A percentile compares a stretch with the other conserved stretches of the same genome.
Conservation (phyloP, 2,797 vertebrate genomes). For the Pangasius sanitwongsei region DNA sequence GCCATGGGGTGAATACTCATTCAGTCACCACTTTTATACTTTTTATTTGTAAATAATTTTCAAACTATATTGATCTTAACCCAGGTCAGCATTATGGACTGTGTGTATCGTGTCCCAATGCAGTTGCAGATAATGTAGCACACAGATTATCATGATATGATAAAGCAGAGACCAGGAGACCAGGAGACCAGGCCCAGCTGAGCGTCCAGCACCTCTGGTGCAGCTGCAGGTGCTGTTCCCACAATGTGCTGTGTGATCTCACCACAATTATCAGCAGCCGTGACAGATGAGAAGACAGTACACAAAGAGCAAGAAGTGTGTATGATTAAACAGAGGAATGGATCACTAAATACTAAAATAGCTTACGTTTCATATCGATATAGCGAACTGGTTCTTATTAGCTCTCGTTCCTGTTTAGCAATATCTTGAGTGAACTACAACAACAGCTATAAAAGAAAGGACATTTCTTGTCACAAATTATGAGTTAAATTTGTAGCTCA, state of each 20-base stretch:
- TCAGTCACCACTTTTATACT: not conserved
- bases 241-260: not conserved
- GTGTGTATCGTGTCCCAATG: not conserved
- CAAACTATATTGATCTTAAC: not conserved
- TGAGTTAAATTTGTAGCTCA: not conserved
- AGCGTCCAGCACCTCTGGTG: not conserved
- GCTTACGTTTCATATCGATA: not conserved
- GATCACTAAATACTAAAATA: not conserved
- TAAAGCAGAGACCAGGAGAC: too few relatives aligned
- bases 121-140: not conserved
- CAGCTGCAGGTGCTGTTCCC: constrained; percentile 1
- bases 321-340: not conserved
- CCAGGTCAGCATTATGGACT: not conserved
- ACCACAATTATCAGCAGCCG: constrained; percentile 20
- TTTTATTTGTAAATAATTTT: not conserved
- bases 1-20: not conserved
- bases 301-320: not conserved
- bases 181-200: not conserved
- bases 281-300: not conserved
- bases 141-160: not conserved
- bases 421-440: not conserved
- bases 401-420: not conserved
- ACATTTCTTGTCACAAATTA: not conserved
- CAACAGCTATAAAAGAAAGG: not conserved
- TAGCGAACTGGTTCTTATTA: not conserved